Evolutionary conservation across 64 coral and sea anemone species (phyloP), one percentile per base, ranked within the genome.

Genomic region (Montipora sp.): DNA sequence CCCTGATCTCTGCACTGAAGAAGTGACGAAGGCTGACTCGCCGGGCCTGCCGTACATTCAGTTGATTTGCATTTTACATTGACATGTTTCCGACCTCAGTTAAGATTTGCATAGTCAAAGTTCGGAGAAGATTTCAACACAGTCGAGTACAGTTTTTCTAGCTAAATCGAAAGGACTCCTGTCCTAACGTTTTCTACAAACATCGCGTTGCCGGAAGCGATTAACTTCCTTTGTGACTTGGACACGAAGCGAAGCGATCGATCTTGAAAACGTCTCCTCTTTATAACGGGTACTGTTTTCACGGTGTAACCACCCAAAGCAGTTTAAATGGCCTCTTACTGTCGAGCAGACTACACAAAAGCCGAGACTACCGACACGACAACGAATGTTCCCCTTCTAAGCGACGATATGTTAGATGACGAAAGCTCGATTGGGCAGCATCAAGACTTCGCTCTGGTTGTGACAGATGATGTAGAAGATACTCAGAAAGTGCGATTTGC

Each of bases 381-480:
- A 5, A 85, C 82, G 43, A 85, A 85, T 10, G 65, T 85, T 49
- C 82, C 82, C 21, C 47, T 85, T 44, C 63, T 85, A 2, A 71
- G 61, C 82, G 82, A 85, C 47, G 82, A 85, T 48, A 14, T 63
- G 44, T 48, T 67, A 63, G 82, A 85, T 15, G 82, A 85, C 5
- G 82, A 50, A 11, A 16, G 2, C 5, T 14, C 6, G 4, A 5
- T 77, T 12, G 12, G 44, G 2, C 45, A 45, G 19, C 60, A n/a
- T 8, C 66, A 36, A 47, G 82, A 85, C 46, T 16, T 47, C 5
- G 65, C 22, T 49, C 5, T 72, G 61, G 8, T 85, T 3, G 46
- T 85, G 18, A 71, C 46, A 6, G 65, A 85, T 21, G 66, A 45
- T 46, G 65, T 50, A 9, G 82, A 85, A 12, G 65, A 50, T 18